phyloP scores from a whole-genome alignment of 2,888 invertebrate genomes.

The Caenorhabditis wallacei region DNA sequence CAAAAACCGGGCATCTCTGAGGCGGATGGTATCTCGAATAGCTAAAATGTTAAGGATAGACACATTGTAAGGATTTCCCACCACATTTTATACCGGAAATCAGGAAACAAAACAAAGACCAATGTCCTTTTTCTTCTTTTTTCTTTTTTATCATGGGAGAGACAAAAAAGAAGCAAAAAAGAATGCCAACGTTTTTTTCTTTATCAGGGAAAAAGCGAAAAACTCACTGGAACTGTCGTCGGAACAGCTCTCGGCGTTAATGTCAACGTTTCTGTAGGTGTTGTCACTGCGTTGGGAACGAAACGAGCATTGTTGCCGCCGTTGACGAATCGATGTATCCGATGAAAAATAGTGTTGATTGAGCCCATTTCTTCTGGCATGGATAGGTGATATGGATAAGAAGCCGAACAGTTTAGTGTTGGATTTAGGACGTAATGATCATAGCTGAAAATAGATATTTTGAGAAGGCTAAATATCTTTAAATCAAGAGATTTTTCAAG shows the following conservation, averaged over 20 bases:
- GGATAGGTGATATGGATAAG: neutral
- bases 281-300: conserved; percentile 27
- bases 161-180: no score
- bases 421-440: conserved; percentile 32
- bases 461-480: no score
- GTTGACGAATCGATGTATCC: conserved; percentile 53
- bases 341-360: conserved; percentile 59
- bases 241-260: conserved; percentile 49
- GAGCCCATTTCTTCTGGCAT: conserved; percentile 50
- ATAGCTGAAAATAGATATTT: conserved; percentile 12
- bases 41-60: conserved; percentile 21
- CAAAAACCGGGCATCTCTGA: conserved; percentile 52
- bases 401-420: neutral
- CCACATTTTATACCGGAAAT: neutral
- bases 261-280: conserved; percentile 29
- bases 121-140: neutral
- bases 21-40: conserved; percentile 28
- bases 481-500: no score
- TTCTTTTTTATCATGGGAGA: neutral
- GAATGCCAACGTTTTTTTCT: no score
- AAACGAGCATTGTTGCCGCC: conserved; percentile 58
- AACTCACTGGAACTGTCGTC: conserved; percentile 39
- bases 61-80: neutral
- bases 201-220: neutral
- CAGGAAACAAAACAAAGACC: neutral